These are phyloP conservation scores for Apomyelois bistriatella DNA, from an alignment of 2,888 invertebrate species.

Conservation along the genomic window DNA sequence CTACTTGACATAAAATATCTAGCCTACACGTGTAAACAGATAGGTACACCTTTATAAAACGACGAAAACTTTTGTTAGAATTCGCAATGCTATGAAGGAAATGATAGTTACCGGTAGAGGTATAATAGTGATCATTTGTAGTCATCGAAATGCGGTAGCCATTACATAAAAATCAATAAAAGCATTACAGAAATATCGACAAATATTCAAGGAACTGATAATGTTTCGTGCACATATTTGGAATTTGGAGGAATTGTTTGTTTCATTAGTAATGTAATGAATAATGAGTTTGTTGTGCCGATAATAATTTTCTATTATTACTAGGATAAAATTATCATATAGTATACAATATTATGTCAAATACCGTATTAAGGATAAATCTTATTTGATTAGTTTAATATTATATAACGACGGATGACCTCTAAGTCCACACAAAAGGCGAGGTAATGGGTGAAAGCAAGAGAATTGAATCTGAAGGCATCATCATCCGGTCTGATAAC, in stretches of 20 bases:
- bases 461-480: conserved; percentile 58
- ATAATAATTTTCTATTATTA: too few species aligned
- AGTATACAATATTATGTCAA: too few species aligned
- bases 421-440: conserved; percentile 52
- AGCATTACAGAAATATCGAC: conserved; percentile 15
- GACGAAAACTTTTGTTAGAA: not conserved
- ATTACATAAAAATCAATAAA: conserved; percentile 7
- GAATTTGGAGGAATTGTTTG: not conserved
- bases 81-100: conserved; percentile 19
- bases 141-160: conserved; percentile 6
- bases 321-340: too few species aligned
- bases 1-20: conserved; percentile 39
- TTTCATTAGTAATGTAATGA: not conserved
- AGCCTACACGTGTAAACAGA: conserved; percentile 28
- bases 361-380: not conserved
- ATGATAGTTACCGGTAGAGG: conserved; percentile 20
- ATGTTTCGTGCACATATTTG: not conserved
- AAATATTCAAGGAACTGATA: conserved; percentile 13
- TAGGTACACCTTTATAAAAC: not conserved
- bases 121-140: not conserved
- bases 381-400: conserved; percentile 27
- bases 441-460: conserved; percentile 71
- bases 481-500: conserved; percentile 77
- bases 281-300: too few species aligned
- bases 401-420: conserved; percentile 48